Conservation (phyloP, 92 coral and sea anemone genomes). For the Bergia puertoricense region DNA sequence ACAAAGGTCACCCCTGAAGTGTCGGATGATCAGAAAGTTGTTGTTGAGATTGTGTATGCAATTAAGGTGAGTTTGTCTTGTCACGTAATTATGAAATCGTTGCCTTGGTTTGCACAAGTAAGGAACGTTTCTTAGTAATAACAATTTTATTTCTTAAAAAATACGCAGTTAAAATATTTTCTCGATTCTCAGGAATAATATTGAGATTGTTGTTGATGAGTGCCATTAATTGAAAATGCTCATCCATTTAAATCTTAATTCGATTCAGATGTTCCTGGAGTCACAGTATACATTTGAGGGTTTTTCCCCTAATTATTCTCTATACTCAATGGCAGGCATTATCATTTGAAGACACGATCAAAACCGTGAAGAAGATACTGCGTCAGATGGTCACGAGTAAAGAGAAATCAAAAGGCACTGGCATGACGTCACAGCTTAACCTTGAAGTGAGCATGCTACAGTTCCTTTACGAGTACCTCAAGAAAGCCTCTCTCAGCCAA, state of each 20-base stretch:
- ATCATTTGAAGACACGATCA: constrained; percentile 85
- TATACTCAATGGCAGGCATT: constrained; percentile 63
- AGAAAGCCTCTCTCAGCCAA: constrained; percentile 76
- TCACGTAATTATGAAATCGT: neutral
- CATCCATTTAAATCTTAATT: neutral
- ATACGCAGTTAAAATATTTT: too few species aligned
- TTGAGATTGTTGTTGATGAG: too few species aligned
- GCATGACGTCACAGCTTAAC: constrained; percentile 78
- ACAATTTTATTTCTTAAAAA: too few species aligned
- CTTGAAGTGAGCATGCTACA: constrained; percentile 91
- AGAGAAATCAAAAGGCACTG: constrained; percentile 63
- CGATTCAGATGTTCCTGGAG: neutral
- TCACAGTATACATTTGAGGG: neutral
- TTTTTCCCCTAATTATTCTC: neutral
- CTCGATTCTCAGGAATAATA: too few species aligned
- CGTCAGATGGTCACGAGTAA: constrained; percentile 86
- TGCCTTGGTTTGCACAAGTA: too few species aligned
- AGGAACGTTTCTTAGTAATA: too few species aligned
- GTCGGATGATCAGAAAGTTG: constrained; percentile 82
- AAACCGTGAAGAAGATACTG: constrained; percentile 90
- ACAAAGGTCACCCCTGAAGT: constrained; percentile 65
- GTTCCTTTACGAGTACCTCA: constrained; percentile 88
- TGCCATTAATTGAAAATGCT: too few species aligned
- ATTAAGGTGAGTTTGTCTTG: constrained; percentile 67
- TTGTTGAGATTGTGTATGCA: constrained; percentile 87